Base-by-base conservation (phyloP, 1,140 invertebrate genomes). In the Cyclargus thomasi region DNA sequence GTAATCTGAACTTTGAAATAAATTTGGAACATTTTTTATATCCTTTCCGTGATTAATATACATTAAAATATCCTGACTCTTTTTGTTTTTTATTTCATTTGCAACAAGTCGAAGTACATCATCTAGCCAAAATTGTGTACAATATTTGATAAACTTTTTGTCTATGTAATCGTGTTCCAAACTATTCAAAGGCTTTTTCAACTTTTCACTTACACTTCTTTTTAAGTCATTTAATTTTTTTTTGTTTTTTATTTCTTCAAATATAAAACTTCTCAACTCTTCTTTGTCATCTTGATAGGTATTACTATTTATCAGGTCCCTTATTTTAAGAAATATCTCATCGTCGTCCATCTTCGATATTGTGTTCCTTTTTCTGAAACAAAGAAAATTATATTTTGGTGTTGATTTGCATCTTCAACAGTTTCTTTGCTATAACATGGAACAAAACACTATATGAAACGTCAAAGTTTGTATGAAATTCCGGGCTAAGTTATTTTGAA, bases 91-190 rank as follows among this genome's bases (percentile, higher is more conserved):
- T 55, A 55, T 62, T 17, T 21, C 65, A 21, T 67, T 22, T 20
- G 23, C 62, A 0, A 62, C 23, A 67, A 39, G 17, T 39, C n/a
- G 17, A 39, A 10, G 18, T 62, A 62, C 23, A 16, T 67, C 53
- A 10, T 62, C 47, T 29, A 67, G 17, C 65, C 65, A 67, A 16
- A 62, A 57, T 10, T 47, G 29, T 16, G 57, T 17, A 14, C 65
- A 67, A 21, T 67, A 67, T 20, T 67, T 67, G 10, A 67, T 5
- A 67, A 62, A 67, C 21, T 67, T 67, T 47, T 35, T 67, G 35
- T 62, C 23, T 18, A 67, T 62, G 29, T 67, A 67, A 18, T 47
- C 65, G 14, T 62, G 23, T 35, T 67, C 65, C 16, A 67, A 22
- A 67, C 17, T 36, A 62, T 53, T 62, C 0, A 67, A 17, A 20